phyloP scores from a whole-genome alignment of 2,888 invertebrate species.

The Thumatha senex region DNA sequence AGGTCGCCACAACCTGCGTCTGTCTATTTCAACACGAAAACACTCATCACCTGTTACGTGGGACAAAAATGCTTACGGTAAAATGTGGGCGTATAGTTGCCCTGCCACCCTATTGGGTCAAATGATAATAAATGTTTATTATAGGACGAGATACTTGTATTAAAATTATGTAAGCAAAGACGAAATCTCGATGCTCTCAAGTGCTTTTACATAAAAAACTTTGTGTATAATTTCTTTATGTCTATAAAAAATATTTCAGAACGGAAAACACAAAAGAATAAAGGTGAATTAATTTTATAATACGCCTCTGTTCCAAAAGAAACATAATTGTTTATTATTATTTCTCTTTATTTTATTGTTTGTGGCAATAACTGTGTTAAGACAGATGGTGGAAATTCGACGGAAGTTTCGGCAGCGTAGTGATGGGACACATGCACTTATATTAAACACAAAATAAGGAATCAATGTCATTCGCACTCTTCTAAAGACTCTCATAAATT shows the following conservation, averaged over 20 bases:
- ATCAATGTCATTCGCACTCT: too few species aligned
- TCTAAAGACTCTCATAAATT: too few species aligned
- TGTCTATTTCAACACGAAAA: too few species aligned
- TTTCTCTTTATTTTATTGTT: constrained; percentile 62
- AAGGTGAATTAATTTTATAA: constrained; percentile 36
- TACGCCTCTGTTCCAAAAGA: constrained; percentile 41
- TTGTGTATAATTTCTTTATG: neutral
- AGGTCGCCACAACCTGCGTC: too few species aligned
- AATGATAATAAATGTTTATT: too few species aligned
- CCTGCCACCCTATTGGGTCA: too few species aligned
- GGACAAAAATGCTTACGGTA: too few species aligned
- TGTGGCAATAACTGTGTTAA: constrained; percentile 41
- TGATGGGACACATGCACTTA: constrained; percentile 21
- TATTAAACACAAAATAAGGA: neutral
- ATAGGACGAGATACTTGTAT: too few species aligned
- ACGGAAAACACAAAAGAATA: constrained; percentile 8
- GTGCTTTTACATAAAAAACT: neutral
- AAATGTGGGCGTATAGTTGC: too few species aligned
- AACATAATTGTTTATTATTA: constrained; percentile 64
- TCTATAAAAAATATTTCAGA: neutral
- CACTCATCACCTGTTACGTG: too few species aligned
- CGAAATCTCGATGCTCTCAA: too few species aligned
- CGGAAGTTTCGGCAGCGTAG: constrained; percentile 27
- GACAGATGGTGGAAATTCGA: constrained; percentile 28
- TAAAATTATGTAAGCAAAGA: too few species aligned